Conservation (phyloP, 2,113 vertebrate genomes). For the Bujurquina vittata region DNA sequence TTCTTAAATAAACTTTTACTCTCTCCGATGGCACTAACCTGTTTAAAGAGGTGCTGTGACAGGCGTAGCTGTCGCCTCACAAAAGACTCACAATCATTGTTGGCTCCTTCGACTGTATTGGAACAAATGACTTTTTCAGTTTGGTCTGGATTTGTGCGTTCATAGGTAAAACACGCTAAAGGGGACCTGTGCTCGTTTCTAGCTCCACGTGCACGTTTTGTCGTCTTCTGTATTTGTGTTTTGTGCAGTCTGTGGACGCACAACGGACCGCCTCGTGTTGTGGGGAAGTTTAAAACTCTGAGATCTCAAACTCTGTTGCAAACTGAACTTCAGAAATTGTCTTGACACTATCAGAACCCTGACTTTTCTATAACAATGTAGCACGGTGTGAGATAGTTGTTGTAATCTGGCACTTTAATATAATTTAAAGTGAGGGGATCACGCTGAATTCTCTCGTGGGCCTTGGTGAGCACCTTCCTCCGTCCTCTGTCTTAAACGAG, state of each 20-base stretch:
- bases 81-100: not conserved
- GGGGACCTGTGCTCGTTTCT: not conserved
- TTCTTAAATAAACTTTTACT: not conserved
- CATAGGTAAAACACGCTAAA: not conserved
- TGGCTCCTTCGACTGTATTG: not conserved
- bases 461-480: not conserved
- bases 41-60: not conserved
- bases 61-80: not conserved
- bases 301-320: too few relatives aligned
- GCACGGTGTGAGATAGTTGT: too few relatives aligned
- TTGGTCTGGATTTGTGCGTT: not conserved
- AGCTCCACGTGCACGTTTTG: not conserved
- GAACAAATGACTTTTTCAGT: rapidly evolving
- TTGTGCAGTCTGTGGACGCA: not conserved
- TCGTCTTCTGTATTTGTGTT: not conserved
- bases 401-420: too few relatives aligned
- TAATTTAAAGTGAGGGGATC: too few relatives aligned
- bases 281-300: too few relatives aligned
- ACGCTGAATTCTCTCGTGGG: too few relatives aligned
- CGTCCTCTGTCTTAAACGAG: not conserved
- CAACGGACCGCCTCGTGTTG: not conserved
- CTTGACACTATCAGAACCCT: too few relatives aligned
- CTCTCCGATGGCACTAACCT: not conserved
- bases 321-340: too few relatives aligned
- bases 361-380: too few relatives aligned